These are phyloP conservation scores for Thunnus thynnus DNA, from an alignment of 2,113 vertebrate species.

Conservation along the genomic window DNA sequence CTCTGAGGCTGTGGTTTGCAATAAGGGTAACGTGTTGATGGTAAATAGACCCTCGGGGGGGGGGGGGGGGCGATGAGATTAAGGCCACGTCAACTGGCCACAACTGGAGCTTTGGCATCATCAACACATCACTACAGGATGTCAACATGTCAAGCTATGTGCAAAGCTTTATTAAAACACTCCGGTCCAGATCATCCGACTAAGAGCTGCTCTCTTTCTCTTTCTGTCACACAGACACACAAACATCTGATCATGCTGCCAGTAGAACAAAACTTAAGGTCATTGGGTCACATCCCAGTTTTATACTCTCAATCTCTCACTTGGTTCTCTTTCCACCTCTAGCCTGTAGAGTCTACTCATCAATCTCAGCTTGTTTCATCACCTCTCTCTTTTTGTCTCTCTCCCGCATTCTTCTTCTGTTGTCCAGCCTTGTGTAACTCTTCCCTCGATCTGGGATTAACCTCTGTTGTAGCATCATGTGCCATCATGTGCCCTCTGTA, in stretches of 20 bases:
- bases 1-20: constrained; percentile 37
- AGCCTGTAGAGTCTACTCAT: not conserved
- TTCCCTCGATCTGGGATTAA: constrained; percentile 29
- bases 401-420: not conserved
- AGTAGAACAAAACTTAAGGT: constrained; percentile 18
- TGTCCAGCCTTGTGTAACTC: not conserved
- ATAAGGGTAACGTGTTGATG: constrained; percentile 54
- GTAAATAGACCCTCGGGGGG: constrained; percentile 41
- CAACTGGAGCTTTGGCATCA: constrained; percentile 67
- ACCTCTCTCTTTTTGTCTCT: not conserved
- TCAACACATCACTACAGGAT: constrained; percentile 63
- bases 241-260: constrained; percentile 31
- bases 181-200: constrained; percentile 36
- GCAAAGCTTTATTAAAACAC: constrained; percentile 68
- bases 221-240: constrained; percentile 31
- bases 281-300: constrained; percentile 25
- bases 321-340: constrained; percentile 7
- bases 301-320: constrained; percentile 6
- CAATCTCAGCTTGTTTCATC: not conserved
- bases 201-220: constrained; percentile 22
- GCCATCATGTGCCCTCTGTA: constrained; percentile 3
- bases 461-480: constrained; percentile 12
- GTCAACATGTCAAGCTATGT: constrained; percentile 52
- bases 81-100: constrained; percentile 68
- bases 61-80: constrained; percentile 60